Percentiles rank a stretch among this genome's conserved stretches.
Evolutionary conservation across 2,888 invertebrate genomes (phyloP).

Genomic region (Synanthedon formicaeformis): DNA sequence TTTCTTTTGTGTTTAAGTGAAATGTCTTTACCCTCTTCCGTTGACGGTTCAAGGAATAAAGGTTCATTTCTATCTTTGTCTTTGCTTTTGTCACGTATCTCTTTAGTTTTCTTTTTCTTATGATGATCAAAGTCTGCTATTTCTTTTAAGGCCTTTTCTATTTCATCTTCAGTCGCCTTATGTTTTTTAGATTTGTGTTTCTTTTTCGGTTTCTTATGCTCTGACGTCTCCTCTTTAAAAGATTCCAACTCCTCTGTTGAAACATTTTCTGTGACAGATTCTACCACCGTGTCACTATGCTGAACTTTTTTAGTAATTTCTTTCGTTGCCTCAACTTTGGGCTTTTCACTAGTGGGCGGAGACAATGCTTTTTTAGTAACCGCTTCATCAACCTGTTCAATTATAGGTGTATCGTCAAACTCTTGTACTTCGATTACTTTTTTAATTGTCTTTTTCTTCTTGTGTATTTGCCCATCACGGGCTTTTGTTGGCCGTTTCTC

Average conservation of each 20-base stretch:
- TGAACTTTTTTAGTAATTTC: constrained; percentile 36
- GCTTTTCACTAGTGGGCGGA: not conserved
- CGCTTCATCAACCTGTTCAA: constrained; percentile 4
- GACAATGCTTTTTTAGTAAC: not conserved
- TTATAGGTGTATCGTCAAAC: constrained; percentile 39
- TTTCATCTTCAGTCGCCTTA: constrained; percentile 48
- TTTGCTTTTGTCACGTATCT: constrained; percentile 26
- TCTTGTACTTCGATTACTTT: constrained; percentile 55
- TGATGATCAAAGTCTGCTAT: constrained; percentile 45
- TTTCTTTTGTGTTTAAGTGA: not conserved
- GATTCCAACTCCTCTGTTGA: constrained; percentile 16
- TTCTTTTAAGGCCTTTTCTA: constrained; percentile 56
- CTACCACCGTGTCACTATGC: constrained; percentile 39
- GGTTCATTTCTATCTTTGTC: constrained; percentile 9
- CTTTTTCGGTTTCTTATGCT: constrained; percentile 45
- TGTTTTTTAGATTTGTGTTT: constrained; percentile 47
- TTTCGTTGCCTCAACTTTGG: constrained; percentile 2
- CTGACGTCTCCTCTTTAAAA: constrained; percentile 16
- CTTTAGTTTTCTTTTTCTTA: constrained; percentile 47
- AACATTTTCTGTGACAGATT: constrained; percentile 25
- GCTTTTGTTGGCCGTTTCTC: constrained; percentile 49
- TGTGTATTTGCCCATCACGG: constrained; percentile 37
- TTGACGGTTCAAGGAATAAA: not conserved
- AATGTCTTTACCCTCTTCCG: not conserved
- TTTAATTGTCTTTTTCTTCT: constrained; percentile 48